Evolutionary conservation across 2,797 vertebrate genomes (phyloP), one percentile per base, ranked within the genome.

Genomic region (Salmo trutta): DNA sequence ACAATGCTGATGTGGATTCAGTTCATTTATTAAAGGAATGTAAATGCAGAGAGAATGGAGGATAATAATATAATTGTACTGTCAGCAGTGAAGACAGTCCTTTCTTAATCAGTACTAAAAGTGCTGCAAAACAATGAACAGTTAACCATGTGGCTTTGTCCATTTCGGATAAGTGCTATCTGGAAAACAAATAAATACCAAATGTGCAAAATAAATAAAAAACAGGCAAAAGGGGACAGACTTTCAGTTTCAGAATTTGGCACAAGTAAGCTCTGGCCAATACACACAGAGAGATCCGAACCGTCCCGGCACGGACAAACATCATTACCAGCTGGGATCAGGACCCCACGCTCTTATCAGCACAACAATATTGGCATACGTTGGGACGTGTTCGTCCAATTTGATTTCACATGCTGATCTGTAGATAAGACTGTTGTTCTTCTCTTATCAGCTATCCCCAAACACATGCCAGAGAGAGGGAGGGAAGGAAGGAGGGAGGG

Each of bases 341-440:
- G 47, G 3, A 29, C 47, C 10, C 10, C 73, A n/a, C 59, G 21
- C 31, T 70, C 24, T 67, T 27, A 67, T 53, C 74, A 24, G n/a
- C 47, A 68, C 41, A 68, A 67, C 47, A 75, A 53, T 67, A 67
- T 67, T 75, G 53, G 64, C 65, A n/a, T 68, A 68, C 41, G 47
- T 64, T 68, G 10, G 27, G 29, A 10, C 36, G 36, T 47, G 47
- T 27, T 16, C 24, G 16, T 67, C 74, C 64, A 17, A 16, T 54
- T 65, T 67, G 7, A 56, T 33, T 76, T 77, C 69, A 29, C 76
- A 64, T 47, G 33, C 67, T 51, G 69, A 72, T 72, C n/a, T 51
- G 14, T 14, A 64, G 76, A 77, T 72, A 72, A 72, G 29, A 15
- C 56, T 65, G 21, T 72, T 77, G 17, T 29, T 24, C 1, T 65